Evolutionary conservation across 2,888 invertebrate species (phyloP).

Genomic region (Tetramorium bicarinatum): DNA sequence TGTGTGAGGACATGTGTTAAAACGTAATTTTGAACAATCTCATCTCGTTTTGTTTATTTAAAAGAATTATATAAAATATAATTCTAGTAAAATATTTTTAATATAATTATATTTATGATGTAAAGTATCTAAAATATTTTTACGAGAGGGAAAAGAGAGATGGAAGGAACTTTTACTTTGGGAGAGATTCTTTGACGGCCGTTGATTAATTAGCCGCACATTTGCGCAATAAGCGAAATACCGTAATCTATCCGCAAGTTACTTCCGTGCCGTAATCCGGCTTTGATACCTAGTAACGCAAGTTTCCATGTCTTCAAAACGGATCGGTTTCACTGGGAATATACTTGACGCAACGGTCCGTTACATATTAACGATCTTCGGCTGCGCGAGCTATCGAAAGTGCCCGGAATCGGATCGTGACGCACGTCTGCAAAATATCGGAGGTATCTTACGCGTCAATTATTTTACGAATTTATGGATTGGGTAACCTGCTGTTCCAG

Average conservation of each 20-base stretch:
- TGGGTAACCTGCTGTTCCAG: slow-evolving; percentile 45
- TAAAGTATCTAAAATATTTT: too few species aligned
- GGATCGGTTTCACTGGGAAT: slow-evolving; percentile 24
- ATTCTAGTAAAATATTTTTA: too few species aligned
- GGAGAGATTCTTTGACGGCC: not conserved
- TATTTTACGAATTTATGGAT: slow-evolving; percentile 45
- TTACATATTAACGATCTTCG: slow-evolving; percentile 22
- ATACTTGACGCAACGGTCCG: slow-evolving; percentile 8
- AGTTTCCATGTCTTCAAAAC: slow-evolving; percentile 1
- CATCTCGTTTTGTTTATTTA: not conserved
- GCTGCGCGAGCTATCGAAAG: slow-evolving; percentile 40
- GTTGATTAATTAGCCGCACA: not conserved
- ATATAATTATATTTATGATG: too few species aligned
- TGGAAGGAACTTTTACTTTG: not conserved
- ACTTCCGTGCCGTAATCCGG: not conserved
- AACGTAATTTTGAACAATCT: not conserved
- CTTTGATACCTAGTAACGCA: not conserved
- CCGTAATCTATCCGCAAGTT: not conserved
- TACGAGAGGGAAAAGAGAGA: too few species aligned
- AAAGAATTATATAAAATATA: too few species aligned
- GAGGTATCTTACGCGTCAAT: slow-evolving; percentile 30
- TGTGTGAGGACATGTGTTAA: not conserved
- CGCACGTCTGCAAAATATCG: slow-evolving; percentile 28
- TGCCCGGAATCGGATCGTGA: slow-evolving; percentile 42
- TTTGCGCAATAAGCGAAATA: not conserved